Percentiles rank a stretch among this genome's conserved stretches.
phyloP scores from a whole-genome alignment of 2,888 invertebrate species.

The Helleia helle region DNA sequence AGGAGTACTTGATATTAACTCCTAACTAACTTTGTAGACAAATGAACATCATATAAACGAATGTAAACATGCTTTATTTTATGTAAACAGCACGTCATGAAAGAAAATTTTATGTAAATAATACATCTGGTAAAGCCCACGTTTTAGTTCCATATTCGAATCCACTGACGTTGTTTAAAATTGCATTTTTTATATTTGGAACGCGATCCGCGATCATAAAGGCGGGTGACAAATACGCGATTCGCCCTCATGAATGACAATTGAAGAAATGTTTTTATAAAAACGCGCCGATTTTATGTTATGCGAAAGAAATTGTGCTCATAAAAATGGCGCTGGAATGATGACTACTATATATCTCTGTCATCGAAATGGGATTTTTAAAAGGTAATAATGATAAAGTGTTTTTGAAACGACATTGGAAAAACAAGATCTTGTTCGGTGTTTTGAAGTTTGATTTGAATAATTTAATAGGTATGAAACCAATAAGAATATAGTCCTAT shows the following conservation, averaged over 20 bases:
- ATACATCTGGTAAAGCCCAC: not conserved
- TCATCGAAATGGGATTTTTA: slow-evolving; percentile 60
- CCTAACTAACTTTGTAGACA: too few species aligned
- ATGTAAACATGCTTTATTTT: too few species aligned
- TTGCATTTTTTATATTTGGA: slow-evolving; percentile 72
- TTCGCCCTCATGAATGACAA: slow-evolving; percentile 72
- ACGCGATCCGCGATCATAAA: slow-evolving; percentile 59
- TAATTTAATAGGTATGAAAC: slow-evolving; percentile 6
- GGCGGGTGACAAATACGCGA: slow-evolving; percentile 71
- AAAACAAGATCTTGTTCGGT: slow-evolving; percentile 5
- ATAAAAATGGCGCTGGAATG: slow-evolving; percentile 70
- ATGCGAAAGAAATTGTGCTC: slow-evolving; percentile 69
- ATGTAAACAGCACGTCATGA: not conserved
- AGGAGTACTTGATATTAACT: too few species aligned
- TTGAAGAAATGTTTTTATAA: slow-evolving; percentile 72
- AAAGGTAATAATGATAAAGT: slow-evolving; percentile 37
- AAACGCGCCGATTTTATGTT: slow-evolving; percentile 64
- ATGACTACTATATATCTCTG: slow-evolving; percentile 70
- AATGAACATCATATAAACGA: not conserved
- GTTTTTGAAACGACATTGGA: slow-evolving; percentile 5
- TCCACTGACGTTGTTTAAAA: slow-evolving; percentile 59
- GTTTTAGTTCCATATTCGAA: slow-evolving; percentile 32
- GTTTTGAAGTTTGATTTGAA: too few species aligned
- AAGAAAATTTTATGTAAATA: not conserved
- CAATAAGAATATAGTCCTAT: too few species aligned